Evolutionary conservation across 2,888 invertebrate species (phyloP), one percentile per base, ranked within the genome.

Genomic region (Diarsia mendica): DNA sequence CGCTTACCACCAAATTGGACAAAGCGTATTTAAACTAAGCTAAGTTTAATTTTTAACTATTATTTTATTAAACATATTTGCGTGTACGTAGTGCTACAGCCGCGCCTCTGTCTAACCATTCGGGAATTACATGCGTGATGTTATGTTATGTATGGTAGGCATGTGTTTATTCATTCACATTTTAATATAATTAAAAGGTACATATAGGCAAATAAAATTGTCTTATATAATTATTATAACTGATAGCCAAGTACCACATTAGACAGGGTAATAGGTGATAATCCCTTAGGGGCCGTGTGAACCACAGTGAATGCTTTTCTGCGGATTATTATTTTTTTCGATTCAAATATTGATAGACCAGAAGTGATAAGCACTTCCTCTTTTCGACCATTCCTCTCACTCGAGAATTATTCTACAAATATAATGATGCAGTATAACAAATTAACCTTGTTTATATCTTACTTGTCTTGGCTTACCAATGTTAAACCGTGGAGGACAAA

Each of bases 1-100:
- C 85, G 72, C 76, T 1, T 13, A 20, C n/a, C 3, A 51, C 55
- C 15, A 33, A 46, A 51, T 60, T n/a, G 8, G 0, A 33, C n/a
- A 13, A 13, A 3, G 3, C 23, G 0, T 33, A 18, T 20, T 58
- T 61, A 13, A 6, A 46, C n/a, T 20, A 2, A n/a, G 23, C 4
- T 20, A 28, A 18, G 4, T 71, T 33, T 5, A 8, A 39, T 20
- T 33, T 33, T 10, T 18, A 4, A 60, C 18, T 18, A 18, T 60
- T 60, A 33, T 58, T 60, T 60, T 33, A 61, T 23, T 23, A n/a
- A 15, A 13, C 4, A 20, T 13, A 46, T 53, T 5, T 18, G 13
- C 33, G 5, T 70, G 18, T 23, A 23, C 0, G 23, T 44, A n/a
- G 28, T 60, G 28, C 28, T 3, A 18, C 1, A 18, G 18, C 58